Evolutionary conservation across 2,888 invertebrate species (phyloP).

Genomic region (Eupithecia centaureata): DNA sequence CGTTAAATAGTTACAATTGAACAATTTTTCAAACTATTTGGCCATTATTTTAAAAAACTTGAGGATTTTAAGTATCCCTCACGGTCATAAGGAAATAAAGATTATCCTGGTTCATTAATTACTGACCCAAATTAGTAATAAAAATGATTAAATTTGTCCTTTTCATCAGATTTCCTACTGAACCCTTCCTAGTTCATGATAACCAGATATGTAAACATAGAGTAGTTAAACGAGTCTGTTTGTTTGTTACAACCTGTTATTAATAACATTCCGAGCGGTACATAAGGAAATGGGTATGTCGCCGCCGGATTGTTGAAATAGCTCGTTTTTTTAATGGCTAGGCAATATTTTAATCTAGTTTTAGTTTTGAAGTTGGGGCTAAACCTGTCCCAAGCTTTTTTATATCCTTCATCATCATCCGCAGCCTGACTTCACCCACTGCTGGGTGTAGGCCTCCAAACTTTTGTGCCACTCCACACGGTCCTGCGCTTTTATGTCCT

Average conservation of each 20-base stretch:
- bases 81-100: neutral
- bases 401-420: too few species aligned
- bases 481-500: too few species aligned
- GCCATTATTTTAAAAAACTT: too few species aligned
- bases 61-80: neutral
- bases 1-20: too few species aligned
- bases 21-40: too few species aligned
- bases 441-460: too few species aligned
- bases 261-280: neutral
- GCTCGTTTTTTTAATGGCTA: neutral
- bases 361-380: neutral
- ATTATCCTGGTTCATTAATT: neutral
- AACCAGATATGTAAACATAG: slow-evolving; percentile 3
- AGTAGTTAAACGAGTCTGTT: neutral
- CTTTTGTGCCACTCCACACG: too few species aligned
- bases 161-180: neutral
- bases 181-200: neutral
- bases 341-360: neutral
- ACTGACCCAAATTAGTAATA: neutral
- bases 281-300: slow-evolving; percentile 30
- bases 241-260: neutral
- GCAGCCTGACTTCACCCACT: too few species aligned
- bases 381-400: too few species aligned
- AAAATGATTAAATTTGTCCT: neutral
- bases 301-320: neutral